These are phyloP conservation scores for Panzeria rudis DNA, from an alignment of 2,888 invertebrate genomes.

Conservation along the genomic window DNA sequence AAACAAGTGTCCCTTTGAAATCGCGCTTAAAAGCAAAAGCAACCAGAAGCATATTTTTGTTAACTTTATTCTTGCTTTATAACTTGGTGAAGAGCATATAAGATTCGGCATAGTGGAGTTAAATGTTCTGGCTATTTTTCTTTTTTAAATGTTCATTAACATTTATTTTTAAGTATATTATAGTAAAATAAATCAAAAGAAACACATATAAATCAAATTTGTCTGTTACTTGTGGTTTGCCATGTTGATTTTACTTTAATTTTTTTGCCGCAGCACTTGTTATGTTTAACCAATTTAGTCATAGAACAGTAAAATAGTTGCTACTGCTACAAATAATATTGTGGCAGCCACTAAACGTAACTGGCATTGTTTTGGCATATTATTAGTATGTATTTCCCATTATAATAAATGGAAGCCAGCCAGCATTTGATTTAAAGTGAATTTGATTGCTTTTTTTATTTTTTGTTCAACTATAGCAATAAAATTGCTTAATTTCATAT, in stretches of 20 bases:
- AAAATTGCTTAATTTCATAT: slow-evolving; percentile 36
- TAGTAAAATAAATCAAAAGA: slow-evolving; percentile 3
- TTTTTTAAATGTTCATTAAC: not conserved
- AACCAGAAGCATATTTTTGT: not conserved
- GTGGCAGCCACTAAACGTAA: slow-evolving; percentile 28
- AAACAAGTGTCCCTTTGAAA: too few relatives aligned
- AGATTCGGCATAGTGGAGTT: not conserved
- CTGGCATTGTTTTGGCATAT: slow-evolving; percentile 33
- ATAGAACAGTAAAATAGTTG: slow-evolving; percentile 21
- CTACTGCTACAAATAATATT: slow-evolving; percentile 8
- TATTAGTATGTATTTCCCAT: not conserved
- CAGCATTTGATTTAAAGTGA: slow-evolving; percentile 38
- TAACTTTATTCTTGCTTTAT: too few relatives aligned
- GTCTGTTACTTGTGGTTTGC: slow-evolving; percentile 1
- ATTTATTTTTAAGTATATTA: not conserved
- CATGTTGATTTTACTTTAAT: slow-evolving; percentile 7
- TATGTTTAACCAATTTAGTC: slow-evolving; percentile 20
- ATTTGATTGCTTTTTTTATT: slow-evolving; percentile 46
- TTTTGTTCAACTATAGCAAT: not conserved
- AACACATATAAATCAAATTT: slow-evolving; percentile 44
- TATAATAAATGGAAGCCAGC: slow-evolving; percentile 5
- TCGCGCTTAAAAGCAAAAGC: too few relatives aligned
- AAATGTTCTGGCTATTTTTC: not conserved
- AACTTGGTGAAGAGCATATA: not conserved
- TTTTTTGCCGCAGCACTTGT: not conserved